phyloP scores from a whole-genome alignment of 2,113 vertebrate genomes.

The Ciconia maguari region DNA sequence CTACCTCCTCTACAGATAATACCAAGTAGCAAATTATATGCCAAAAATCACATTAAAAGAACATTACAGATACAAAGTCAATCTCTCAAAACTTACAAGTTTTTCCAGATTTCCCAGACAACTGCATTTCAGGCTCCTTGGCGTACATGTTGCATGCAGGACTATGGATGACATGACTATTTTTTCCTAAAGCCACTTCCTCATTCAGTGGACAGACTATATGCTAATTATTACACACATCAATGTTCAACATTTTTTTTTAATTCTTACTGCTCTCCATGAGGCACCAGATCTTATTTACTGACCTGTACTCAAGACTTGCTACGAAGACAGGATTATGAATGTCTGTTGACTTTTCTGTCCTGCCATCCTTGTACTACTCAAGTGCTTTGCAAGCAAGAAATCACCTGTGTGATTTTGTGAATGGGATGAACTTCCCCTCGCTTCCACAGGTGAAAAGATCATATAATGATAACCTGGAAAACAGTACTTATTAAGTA shows the following conservation, averaged over 20 bases:
- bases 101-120: background rate
- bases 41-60: conserved; percentile 10
- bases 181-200: conserved; percentile 6
- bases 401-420: background rate
- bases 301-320: background rate
- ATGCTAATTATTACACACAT: background rate
- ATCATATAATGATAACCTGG: background rate
- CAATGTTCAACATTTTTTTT: background rate
- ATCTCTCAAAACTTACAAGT: background rate
- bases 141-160: background rate
- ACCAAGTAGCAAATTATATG: background rate
- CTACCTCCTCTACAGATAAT: background rate
- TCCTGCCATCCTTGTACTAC: background rate
- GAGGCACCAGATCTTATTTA: background rate
- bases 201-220: background rate
- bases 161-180: background rate
- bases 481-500: background rate
- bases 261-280: background rate
- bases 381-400: background rate
- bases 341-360: background rate
- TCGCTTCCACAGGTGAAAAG: background rate
- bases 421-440: background rate
- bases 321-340: background rate
- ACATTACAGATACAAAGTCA: conserved; percentile 7
- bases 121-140: background rate